Conservation (phyloP, 2,888 invertebrate genomes). For the Troides helena region DNA sequence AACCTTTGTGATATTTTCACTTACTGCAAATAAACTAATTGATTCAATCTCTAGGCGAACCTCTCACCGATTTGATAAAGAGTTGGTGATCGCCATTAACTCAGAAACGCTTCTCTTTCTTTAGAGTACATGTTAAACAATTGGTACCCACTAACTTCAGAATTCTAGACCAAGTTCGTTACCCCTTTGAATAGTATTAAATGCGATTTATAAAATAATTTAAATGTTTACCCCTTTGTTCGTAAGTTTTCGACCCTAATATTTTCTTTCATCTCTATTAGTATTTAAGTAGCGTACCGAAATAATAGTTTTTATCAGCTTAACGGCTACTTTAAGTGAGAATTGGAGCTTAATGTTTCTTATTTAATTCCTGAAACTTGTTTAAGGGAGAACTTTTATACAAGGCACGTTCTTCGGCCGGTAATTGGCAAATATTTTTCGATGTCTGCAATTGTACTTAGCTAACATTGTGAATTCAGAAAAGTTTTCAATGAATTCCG, state of each 20-base stretch:
- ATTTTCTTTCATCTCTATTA: constrained; percentile 3
- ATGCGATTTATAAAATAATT: neutral
- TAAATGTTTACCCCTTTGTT: neutral
- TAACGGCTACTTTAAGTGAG: constrained; percentile 20
- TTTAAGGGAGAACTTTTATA: constrained; percentile 16
- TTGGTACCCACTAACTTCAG: no score
- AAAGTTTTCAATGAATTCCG: no score
- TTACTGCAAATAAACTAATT: no score
- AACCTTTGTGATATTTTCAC: no score
- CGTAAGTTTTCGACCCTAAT: neutral
- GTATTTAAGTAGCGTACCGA: constrained; percentile 17
- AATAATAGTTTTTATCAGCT: constrained; percentile 23
- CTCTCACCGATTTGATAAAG: neutral
- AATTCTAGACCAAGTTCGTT: no score
- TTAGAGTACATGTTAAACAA: neutral
- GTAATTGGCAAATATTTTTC: constrained; percentile 25
- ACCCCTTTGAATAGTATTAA: neutral
- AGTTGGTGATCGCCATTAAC: neutral
- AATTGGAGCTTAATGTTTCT: constrained; percentile 14
- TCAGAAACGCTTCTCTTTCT: neutral
- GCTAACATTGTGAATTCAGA: neutral
- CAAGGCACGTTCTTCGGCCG: constrained; percentile 14
- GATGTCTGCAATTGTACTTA: constrained; percentile 9
- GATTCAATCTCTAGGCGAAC: no score
- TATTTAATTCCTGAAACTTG: constrained; percentile 17